Percentiles rank a stretch among this genome's conserved stretches.
Evolutionary conservation across 2,888 invertebrate species (phyloP).

Genomic region (Minunthozetes semirufus): DNA sequence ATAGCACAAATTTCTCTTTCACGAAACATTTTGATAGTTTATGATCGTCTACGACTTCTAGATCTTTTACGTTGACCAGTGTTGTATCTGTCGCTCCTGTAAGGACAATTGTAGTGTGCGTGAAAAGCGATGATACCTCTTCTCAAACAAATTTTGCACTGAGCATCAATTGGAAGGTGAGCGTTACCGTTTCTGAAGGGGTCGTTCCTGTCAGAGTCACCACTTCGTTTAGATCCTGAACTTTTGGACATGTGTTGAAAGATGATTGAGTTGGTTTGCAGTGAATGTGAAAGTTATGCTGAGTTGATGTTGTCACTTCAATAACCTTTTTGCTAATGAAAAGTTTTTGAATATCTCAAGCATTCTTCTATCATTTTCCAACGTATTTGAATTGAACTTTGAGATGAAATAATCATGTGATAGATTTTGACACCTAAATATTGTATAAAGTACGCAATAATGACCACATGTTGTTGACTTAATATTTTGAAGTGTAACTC

Average conservation of each 20-base stretch:
- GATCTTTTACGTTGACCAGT: too few relatives aligned
- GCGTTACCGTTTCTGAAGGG: neutral
- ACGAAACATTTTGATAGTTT: too few relatives aligned
- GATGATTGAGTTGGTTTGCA: too few relatives aligned
- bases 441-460: slow-evolving; percentile 22
- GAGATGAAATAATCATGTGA: neutral
- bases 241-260: too few relatives aligned
- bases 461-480: neutral
- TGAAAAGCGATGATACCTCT: neutral
- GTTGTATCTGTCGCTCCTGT: neutral
- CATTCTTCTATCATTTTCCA: neutral
- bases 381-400: neutral
- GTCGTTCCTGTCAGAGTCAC: too few relatives aligned
- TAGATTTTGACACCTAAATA: neutral
- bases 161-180: neutral
- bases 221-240: too few relatives aligned
- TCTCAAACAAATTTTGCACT: neutral
- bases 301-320: neutral
- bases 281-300: too few relatives aligned
- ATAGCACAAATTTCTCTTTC: neutral
- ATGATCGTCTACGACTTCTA: too few relatives aligned
- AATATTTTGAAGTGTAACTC: neutral
- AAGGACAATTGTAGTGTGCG: neutral
- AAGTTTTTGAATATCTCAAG: neutral
- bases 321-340: neutral